Base-by-base conservation (phyloP, 2,113 vertebrate genomes). In the Coturnix japonica region DNA sequence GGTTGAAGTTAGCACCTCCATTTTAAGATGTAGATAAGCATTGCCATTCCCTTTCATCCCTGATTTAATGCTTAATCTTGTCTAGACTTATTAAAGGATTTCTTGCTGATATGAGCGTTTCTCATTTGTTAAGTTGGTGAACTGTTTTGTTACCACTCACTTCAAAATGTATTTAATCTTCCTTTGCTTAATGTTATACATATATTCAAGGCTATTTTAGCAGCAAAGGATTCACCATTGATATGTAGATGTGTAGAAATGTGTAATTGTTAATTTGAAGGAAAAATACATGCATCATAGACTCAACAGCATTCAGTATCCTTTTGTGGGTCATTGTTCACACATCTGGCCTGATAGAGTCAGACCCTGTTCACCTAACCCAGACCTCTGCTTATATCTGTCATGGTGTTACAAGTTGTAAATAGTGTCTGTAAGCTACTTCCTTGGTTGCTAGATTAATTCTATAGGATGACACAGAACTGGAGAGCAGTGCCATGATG, bases 1-100 rank as follows among this genome's bases (percentile, higher is more conserved):
- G 28, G 60, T 79, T 92, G 63, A 73, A 83, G 28, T 59, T 87
- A 73, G 63, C 23, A 76, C 80, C 33, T 78, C 63, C 69, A 13
- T 26, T 74, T 95, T 37, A 91, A 46, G n/a, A 13, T 39, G 17
- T 53, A 54, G 70, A 37, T 72, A 78, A 85, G 13, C 41, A 14
- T 84, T 88, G 21, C 72, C 2, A 2, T 19, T 46, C 13, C 17
- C 19, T 70, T 85, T 87, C 21, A 65, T 35, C 18, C 41, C 33
- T 87, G 47, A 37, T 60, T 73, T 39, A 47, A 49, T 7, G 39
- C 46, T 75, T 73, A 85, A 74, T 8, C 43, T 76, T 59, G 7
- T 54, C 28, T 43, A 70, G 2, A 35, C n/a, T 70, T 72, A 49
- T 63, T 63, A 31, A 56, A 67, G 18, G 7, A 85, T 79, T 94